Conservation (phyloP, 1,140 invertebrate species). For the Drosophila bifasciata region DNA sequence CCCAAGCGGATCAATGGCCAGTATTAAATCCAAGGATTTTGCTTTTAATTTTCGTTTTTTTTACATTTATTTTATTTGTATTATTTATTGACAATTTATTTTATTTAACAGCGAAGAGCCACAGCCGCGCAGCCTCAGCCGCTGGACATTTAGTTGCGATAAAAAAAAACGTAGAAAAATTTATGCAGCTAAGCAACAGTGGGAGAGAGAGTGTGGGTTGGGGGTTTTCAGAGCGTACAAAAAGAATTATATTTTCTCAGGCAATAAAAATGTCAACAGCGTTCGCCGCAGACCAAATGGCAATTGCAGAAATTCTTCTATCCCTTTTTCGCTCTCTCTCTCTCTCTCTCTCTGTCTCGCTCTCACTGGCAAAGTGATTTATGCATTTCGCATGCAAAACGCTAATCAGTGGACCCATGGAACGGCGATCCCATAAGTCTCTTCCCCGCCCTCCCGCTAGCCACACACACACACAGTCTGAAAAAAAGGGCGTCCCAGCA, state of each 20-base stretch:
- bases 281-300: constrained; percentile 58
- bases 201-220: not conserved
- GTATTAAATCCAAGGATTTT: constrained; percentile 31
- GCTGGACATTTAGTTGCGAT: constrained; percentile 75
- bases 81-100: constrained; percentile 73
- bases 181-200: constrained; percentile 64
- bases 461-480: not conserved
- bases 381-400: constrained; percentile 80
- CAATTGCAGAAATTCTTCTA: constrained; percentile 60
- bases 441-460: not conserved
- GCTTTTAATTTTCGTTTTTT: not conserved
- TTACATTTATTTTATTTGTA: constrained; percentile 24
- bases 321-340: constrained; percentile 6
- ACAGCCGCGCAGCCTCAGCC: constrained; percentile 49
- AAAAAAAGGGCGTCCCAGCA: constrained; percentile 38
- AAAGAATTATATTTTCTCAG: constrained; percentile 79
- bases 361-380: constrained; percentile 54
- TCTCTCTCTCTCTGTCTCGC: not conserved
- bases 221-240: constrained; percentile 23
- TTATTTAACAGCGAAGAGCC: constrained; percentile 69
- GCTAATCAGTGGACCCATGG: constrained; percentile 67
- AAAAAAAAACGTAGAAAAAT: constrained; percentile 62
- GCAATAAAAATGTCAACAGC: constrained; percentile 81
- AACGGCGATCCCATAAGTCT: too few species aligned
- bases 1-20: constrained; percentile 41